phyloP scores from a whole-genome alignment of 2,797 vertebrate species.

The Sebastes wilsoni region DNA sequence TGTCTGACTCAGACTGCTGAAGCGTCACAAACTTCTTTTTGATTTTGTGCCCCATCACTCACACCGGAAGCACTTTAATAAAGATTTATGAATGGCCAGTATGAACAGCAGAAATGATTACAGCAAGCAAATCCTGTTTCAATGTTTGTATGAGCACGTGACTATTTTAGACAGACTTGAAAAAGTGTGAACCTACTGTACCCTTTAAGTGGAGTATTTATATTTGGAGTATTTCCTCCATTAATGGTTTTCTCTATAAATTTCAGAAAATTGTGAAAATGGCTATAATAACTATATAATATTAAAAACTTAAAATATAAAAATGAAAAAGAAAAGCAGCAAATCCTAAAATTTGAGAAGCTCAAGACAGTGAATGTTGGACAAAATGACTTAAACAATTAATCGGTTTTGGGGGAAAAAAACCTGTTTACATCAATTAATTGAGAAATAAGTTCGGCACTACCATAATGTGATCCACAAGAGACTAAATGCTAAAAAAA shows the following conservation, averaged over 20 bases:
- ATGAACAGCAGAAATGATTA: fast-evolving
- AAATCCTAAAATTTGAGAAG: too few species aligned
- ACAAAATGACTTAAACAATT: neutral
- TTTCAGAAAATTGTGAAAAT: too few species aligned
- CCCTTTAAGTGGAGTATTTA: too few species aligned
- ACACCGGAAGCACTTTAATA: neutral
- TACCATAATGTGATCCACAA: neutral
- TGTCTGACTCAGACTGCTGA: neutral
- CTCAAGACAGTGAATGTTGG: neutral
- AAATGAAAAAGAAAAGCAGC: too few species aligned
- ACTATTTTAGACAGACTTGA: too few species aligned
- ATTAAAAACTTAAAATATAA: too few species aligned
- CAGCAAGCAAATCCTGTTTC: too few species aligned
- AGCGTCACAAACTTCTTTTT: neutral
- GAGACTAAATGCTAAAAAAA: neutral
- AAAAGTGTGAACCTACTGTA: too few species aligned
- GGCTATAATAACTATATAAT: too few species aligned
- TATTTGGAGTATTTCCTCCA: too few species aligned
- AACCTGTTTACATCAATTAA: neutral
- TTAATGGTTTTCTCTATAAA: too few species aligned
- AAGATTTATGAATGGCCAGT: neutral
- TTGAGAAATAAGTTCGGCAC: neutral
- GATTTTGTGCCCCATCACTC: neutral
- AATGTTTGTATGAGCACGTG: too few species aligned
- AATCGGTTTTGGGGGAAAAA: neutral